A percentile compares a stretch with the other conserved stretches of the same genome.
Evolutionary conservation across 2,113 vertebrate genomes (phyloP).

Genomic region (Anguilla rostrata): DNA sequence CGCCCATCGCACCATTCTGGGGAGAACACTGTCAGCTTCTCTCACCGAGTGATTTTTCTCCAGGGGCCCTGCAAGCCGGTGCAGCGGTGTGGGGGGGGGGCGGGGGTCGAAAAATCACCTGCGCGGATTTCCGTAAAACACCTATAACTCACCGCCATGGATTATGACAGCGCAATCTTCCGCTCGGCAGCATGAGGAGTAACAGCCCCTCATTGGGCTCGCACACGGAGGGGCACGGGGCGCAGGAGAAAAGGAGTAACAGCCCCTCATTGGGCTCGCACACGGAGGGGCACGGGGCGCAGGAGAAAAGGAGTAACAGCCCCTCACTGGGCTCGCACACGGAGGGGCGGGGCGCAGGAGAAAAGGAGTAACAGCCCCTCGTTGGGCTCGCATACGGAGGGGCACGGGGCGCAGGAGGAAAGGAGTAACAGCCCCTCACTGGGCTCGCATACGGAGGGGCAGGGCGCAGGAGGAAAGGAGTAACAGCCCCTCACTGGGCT

Average conservation of each 20-base stretch:
- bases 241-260: background rate
- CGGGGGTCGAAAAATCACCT: conserved; percentile 30
- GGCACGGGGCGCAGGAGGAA: too few species aligned
- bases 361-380: too few species aligned
- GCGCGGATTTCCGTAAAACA: conserved; percentile 67
- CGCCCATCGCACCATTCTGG: background rate
- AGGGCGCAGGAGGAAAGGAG: too few species aligned
- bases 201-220: conserved; percentile 53
- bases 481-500: too few species aligned
- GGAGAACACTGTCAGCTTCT: conserved; percentile 13
- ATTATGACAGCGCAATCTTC: conserved; percentile 77
- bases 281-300: too few species aligned
- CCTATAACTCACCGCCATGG: conserved; percentile 76
- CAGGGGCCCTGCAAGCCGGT: background rate
- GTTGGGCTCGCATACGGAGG: too few species aligned
- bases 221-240: background rate
- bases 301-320: too few species aligned
- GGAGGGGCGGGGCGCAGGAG: too few species aligned
- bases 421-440: too few species aligned
- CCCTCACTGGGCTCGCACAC: too few species aligned
- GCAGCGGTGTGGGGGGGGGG: background rate
- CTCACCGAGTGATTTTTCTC: conserved; percentile 30
- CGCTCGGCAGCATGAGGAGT: conserved; percentile 71
- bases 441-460: too few species aligned
- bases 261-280: too few species aligned